Evolutionary conservation across 2,113 vertebrate species (phyloP), one percentile per base, ranked within the genome.

Genomic region (Pardalotus punctatus): DNA sequence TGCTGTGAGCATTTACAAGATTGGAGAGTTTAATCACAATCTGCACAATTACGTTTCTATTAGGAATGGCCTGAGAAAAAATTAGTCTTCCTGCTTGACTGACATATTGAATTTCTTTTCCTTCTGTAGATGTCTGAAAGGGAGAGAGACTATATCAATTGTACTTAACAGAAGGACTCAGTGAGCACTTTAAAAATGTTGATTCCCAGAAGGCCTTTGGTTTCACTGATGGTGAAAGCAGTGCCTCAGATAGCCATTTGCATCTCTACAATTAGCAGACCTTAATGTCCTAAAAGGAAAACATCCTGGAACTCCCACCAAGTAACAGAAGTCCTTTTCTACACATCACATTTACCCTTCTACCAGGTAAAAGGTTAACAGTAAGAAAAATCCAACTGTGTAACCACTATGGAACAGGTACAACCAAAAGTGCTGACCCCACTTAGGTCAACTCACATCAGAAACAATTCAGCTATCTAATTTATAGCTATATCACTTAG

Each of bases 141-240:
- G 53, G 47, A 94, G 51, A 88, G 35, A 47, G 51, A 31, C 58
- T 96, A 42, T 67, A 38, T 87, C 73, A 62, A 53, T 62, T 74
- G 56, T 91, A 21, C 80, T 96, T 82, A 83, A 87, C 54, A 93
- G 73, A 96, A 83, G 64, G 87, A 91, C 78, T 94, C 78, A 92
- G 53, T 33, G 43, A 96, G 51, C 31, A 60, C 81, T 95, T 95
- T 8, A 69, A 92, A 95, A 77, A 24, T 23, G 21, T 61, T 77
- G 71, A 77, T 87, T 81, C 89, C 86, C 74, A 51, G 66, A 88
- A 61, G 29, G 42, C 5, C 45, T 91, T 91, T 61, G 51, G 13
- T 76, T 96, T 97, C 81, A 81, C 33, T 72, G 57, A 33, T 38
- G 58, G 56, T 69, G 66, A 86, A 96, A 81, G 61, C 17, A 84